phyloP scores from a whole-genome alignment of 2,113 vertebrate genomes.

The Athene noctua region DNA sequence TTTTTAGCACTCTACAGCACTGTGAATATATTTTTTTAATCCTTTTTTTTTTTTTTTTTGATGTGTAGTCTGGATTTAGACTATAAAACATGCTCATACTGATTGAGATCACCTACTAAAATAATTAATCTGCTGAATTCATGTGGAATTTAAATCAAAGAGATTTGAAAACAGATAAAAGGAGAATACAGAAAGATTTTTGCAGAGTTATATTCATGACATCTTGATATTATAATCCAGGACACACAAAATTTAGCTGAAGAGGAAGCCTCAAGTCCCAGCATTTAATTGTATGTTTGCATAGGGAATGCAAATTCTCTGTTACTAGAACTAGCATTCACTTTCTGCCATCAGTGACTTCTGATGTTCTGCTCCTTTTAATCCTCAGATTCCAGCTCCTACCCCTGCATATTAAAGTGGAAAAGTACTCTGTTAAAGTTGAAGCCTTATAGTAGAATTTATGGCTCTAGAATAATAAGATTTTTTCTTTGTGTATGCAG shows the following conservation, averaged over 20 bases:
- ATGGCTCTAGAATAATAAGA: neutral
- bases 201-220: neutral
- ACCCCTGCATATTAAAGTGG: neutral
- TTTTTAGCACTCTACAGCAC: neutral
- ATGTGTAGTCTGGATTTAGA: neutral
- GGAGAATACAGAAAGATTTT: neutral
- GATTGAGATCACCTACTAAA: neutral
- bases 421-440: neutral
- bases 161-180: neutral
- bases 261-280: neutral
- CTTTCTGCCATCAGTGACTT: neutral
- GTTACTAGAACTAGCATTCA: neutral
- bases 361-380: neutral
- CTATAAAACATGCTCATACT: neutral
- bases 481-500: neutral
- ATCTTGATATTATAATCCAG: neutral
- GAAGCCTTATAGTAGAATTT: neutral
- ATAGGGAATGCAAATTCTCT: neutral
- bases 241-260: neutral
- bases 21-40: neutral
- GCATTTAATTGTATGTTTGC: neutral
- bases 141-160: neutral
- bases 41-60: neutral
- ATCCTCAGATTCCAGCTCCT: neutral
- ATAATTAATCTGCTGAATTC: neutral